Percentiles rank a stretch among this genome's conserved stretches.
These are phyloP conservation scores for Diglossa cyanea DNA, from an alignment of 2,797 vertebrate genomes.

Conservation along the genomic window DNA sequence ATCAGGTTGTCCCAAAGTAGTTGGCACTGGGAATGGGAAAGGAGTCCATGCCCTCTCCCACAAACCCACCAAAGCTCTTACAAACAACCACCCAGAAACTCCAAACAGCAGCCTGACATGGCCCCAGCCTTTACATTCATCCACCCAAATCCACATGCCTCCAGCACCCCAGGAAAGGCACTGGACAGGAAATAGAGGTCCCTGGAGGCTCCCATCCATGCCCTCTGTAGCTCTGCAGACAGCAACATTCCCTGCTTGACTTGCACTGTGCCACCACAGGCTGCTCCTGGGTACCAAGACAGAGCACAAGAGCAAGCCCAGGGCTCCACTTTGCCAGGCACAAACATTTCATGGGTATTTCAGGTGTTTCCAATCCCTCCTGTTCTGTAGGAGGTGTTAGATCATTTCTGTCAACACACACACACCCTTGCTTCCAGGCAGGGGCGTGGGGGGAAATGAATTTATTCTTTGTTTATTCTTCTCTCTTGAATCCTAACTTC, in stretches of 20 bases:
- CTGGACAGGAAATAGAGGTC: not conserved
- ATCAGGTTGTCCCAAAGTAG: not conserved
- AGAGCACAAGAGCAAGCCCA: not conserved
- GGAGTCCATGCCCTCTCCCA: not conserved
- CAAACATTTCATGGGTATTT: not conserved
- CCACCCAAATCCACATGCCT: not conserved
- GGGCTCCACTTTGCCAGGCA: not conserved
- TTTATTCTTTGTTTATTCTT: not conserved
- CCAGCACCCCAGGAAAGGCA: not conserved
- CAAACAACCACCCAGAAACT: not conserved
- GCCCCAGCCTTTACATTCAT: not conserved
- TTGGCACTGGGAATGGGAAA: not conserved
- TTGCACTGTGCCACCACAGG: not conserved
- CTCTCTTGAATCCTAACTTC: not conserved
- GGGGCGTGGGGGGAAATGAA: not conserved
- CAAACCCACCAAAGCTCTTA: not conserved
- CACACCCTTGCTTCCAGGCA: not conserved
- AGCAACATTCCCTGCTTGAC: not conserved
- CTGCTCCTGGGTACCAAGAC: not conserved
- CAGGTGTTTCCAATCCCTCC: not conserved
- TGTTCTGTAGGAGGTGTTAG: not conserved
- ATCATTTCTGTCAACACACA: not conserved
- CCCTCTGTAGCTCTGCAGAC: not conserved
- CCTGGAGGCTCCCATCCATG: not conserved
- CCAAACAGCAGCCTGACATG: not conserved